Evolutionary conservation across 1,140 invertebrate species (phyloP).

Genomic region (Diachasmimorpha longicaudata): DNA sequence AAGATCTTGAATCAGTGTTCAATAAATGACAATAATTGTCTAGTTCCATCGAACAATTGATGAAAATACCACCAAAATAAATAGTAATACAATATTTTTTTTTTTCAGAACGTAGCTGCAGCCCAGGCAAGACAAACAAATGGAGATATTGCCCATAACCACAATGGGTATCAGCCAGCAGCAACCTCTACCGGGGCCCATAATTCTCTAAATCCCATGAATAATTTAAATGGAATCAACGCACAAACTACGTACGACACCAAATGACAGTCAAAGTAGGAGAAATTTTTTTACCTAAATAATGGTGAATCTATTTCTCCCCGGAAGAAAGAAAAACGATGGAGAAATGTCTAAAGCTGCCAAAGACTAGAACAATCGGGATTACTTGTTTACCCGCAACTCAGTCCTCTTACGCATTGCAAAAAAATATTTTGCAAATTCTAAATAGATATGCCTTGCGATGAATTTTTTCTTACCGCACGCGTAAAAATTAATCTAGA

Average conservation of each 20-base stretch:
- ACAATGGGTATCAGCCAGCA: conserved; percentile 58
- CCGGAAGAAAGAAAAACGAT: conserved; percentile 2
- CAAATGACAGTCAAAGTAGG: conserved; percentile 62
- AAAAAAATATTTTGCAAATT: neutral
- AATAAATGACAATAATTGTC: too few relatives aligned
- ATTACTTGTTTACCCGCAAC: neutral
- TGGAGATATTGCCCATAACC: conserved; percentile 53
- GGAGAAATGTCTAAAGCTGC: neutral
- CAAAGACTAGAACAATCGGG: neutral
- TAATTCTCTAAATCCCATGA: conserved; percentile 55
- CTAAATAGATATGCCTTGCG: neutral
- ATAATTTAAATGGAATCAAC: conserved; percentile 61
- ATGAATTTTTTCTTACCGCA: neutral
- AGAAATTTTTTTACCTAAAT: neutral
- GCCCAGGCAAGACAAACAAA: conserved; percentile 50
- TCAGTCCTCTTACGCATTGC: conserved; percentile 43
- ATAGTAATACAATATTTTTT: conserved; percentile 27
- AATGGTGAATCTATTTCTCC: neutral
- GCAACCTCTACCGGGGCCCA: conserved; percentile 48
- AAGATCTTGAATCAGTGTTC: too few relatives aligned
- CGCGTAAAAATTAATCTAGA: neutral
- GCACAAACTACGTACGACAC: conserved; percentile 55
- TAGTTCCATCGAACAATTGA: neutral
- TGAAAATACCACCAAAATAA: neutral
- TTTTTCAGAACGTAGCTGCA: conserved; percentile 48